Percentiles rank a stretch among this genome's conserved stretches.
These are phyloP conservation scores for Papilio dardanus DNA, from an alignment of 1,140 invertebrate genomes.

Conservation along the genomic window DNA sequence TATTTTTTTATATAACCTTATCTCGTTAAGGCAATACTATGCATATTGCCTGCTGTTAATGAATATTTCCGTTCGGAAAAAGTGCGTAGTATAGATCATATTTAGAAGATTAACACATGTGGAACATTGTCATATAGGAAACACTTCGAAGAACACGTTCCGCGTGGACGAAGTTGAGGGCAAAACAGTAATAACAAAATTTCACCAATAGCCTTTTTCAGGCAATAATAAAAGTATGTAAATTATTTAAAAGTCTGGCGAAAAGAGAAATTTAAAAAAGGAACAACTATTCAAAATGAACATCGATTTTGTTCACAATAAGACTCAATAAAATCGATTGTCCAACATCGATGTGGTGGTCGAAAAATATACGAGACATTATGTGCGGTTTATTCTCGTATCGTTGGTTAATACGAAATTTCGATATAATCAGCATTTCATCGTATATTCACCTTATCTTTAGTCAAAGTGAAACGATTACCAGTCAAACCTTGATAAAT, in stretches of 20 bases:
- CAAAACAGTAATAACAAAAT: too few relatives aligned
- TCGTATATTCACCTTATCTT: slow-evolving; percentile 4
- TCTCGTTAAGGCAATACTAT: not conserved
- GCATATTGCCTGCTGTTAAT: not conserved
- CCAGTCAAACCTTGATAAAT: too few relatives aligned
- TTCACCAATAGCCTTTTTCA: too few relatives aligned
- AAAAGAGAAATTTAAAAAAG: slow-evolving; percentile 20
- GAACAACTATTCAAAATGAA: not conserved
- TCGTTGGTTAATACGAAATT: not conserved
- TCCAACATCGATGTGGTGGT: slow-evolving; percentile 6
- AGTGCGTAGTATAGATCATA: not conserved
- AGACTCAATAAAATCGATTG: slow-evolving; percentile 21
- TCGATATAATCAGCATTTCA: not conserved
- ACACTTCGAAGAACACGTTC: too few relatives aligned
- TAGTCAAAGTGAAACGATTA: not conserved
- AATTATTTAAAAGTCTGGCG: not conserved
- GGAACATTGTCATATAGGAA: too few relatives aligned
- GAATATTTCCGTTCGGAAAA: not conserved
- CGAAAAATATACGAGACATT: slow-evolving; percentile 4
- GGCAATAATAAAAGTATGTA: not conserved
- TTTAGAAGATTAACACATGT: not conserved
- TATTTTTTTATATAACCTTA: not conserved
- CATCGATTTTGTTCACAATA: slow-evolving; percentile 9
- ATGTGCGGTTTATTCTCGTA: slow-evolving; percentile 7
- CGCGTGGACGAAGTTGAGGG: too few relatives aligned